Evolutionary conservation across 2,888 invertebrate genomes (phyloP).

Genomic region (Yponomeuta evonymella): DNA sequence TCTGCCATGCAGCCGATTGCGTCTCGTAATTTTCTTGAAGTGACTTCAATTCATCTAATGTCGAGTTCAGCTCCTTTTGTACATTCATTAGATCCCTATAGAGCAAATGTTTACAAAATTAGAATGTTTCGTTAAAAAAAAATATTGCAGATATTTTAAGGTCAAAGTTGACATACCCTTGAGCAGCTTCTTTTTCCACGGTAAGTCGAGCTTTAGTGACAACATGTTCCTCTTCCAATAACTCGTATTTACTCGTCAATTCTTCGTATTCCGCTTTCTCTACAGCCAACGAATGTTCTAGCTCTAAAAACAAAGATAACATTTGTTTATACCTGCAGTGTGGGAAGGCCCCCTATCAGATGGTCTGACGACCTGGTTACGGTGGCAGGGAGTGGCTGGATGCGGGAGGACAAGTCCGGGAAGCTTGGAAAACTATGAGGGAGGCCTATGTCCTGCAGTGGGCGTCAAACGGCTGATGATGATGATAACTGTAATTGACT

Average conservation of each 20-base stretch:
- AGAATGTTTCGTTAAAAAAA: too few relatives aligned
- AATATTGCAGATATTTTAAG: background rate
- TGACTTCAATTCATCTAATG: conserved; percentile 79
- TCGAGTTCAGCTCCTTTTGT: conserved; percentile 77
- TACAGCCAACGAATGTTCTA: conserved; percentile 80
- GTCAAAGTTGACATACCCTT: conserved; percentile 66
- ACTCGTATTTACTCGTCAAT: conserved; percentile 87
- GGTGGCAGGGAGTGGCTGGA: too few relatives aligned
- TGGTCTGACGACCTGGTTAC: too few relatives aligned
- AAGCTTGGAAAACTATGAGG: too few relatives aligned
- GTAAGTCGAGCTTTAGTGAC: conserved; percentile 88
- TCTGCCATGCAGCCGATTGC: conserved; percentile 82
- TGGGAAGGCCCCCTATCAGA: too few relatives aligned
- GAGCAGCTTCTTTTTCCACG: conserved; percentile 87
- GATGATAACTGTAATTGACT: too few relatives aligned
- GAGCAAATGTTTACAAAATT: conserved; percentile 19
- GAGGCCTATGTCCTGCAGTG: too few relatives aligned
- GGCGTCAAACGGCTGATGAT: too few relatives aligned
- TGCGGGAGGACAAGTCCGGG: too few relatives aligned
- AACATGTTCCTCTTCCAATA: conserved; percentile 89
- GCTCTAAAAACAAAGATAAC: conserved; percentile 53
- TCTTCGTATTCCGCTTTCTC: conserved; percentile 87
- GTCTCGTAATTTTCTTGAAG: conserved; percentile 78
- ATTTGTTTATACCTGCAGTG: background rate
- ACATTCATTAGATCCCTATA: conserved; percentile 77